Evolutionary conservation across 30 jellyfish, hydroid and myxozoan genomes (phyloP), one percentile per base, ranked within the genome.

Genomic region (Pelagia noctiluca): DNA sequence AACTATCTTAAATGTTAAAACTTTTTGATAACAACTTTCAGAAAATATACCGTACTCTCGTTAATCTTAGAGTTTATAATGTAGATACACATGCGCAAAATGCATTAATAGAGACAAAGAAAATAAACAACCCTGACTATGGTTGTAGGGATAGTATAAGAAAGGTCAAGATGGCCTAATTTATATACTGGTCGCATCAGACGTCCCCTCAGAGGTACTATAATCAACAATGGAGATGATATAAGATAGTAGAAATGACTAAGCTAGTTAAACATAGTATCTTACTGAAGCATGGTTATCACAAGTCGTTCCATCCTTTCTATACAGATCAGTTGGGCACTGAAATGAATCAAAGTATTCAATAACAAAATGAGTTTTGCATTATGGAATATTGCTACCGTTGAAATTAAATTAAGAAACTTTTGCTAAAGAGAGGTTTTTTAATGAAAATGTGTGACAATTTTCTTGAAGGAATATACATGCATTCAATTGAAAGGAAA

Each of bases 241-340:
- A 57, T n/a, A n/a, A n/a, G n/a, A n/a, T n/a, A n/a, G n/a, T n/a
- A n/a, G n/a, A n/a, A n/a, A n/a, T n/a, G n/a, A n/a, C n/a, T n/a
- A n/a, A n/a, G n/a, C n/a, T 21, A 8, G 33, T 21, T 68, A 19
- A 25, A 30, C 8, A 31, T 5, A 34, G 32, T 2, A 22, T 34
- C 80, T 82, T 49, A 82, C 92, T 1, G 82, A n/a, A n/a, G 29
- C 64, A 25, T 53, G 46, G 28, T 29, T 50, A 66, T 87, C 63
- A 87, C 97, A 90, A 0, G 86, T 66, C 5, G 87, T 30, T 4
- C 97, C 97, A 90, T 90, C 90, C 35, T 36, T 52, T 69, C 25
- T 52, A 1, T 42, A 31, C 13, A 52, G 78, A 49, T 90, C 97
- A 22, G 80, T 42, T 33, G 97, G 97, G 57, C 97, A 90, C 97